phyloP scores from a whole-genome alignment of 2,797 vertebrate species.

The Aeoliscus strigatus region DNA sequence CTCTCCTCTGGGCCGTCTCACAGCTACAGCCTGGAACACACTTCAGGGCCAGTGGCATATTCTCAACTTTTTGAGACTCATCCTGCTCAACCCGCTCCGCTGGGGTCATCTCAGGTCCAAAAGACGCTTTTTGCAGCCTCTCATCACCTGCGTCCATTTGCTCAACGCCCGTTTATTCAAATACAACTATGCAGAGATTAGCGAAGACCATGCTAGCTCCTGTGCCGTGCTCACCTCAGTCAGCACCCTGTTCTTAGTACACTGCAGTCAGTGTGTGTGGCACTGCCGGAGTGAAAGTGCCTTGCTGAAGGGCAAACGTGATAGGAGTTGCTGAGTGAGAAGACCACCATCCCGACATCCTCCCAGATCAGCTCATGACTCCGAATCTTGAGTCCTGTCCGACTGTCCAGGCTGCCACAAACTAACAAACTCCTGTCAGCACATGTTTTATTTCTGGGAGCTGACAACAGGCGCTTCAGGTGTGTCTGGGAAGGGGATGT shows the following conservation, averaged over 20 bases:
- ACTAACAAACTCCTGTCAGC: conserved; percentile 12
- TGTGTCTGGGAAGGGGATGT: conserved; percentile 19
- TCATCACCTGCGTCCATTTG: conserved; percentile 14
- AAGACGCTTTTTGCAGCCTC: conserved; percentile 35
- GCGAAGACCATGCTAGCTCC: conserved; percentile 3
- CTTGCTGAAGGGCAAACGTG: conserved; percentile 42
- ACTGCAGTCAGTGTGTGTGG: conserved; percentile 1
- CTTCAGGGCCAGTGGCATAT: conserved; percentile 23
- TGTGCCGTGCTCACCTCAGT: not conserved
- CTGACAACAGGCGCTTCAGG: conserved; percentile 7
- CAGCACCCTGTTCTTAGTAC: conserved; percentile 4
- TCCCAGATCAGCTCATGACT: conserved; percentile 1
- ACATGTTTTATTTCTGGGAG: conserved; percentile 37
- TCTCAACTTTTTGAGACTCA: conserved; percentile 33
- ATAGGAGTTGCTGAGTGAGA: conserved; percentile 5
- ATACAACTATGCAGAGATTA: conserved; percentile 49
- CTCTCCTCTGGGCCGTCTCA: conserved; percentile 23
- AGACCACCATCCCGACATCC: not conserved
- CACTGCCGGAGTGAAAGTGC: conserved; percentile 35
- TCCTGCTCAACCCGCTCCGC: conserved; percentile 13
- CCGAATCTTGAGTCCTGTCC: conserved; percentile 6
- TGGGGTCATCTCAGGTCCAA: conserved; percentile 64
- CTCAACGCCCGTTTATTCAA: conserved; percentile 5
- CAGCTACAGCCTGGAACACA: conserved; percentile 60
- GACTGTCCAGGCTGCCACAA: conserved; percentile 17